These are phyloP conservation scores for Sylvietta virens DNA, from an alignment of 2,113 vertebrate genomes.

Conservation along the genomic window DNA sequence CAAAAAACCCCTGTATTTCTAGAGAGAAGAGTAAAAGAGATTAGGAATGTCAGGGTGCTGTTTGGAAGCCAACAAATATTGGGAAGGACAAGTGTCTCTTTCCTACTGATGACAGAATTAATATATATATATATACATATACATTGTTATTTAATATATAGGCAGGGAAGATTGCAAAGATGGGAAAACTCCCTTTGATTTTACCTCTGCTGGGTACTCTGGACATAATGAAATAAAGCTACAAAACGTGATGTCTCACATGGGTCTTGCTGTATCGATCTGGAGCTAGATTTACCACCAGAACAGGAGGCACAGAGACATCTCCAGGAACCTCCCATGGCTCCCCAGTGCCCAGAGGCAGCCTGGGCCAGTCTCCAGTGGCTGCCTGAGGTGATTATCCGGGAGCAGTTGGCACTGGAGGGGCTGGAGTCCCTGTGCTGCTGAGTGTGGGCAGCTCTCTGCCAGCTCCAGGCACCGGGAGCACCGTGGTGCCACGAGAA, in stretches of 20 bases:
- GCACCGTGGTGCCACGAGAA: accelerated
- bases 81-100: neutral
- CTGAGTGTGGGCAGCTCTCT: accelerated
- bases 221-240: neutral
- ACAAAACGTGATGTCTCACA: neutral
- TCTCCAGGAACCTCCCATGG: neutral
- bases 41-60: accelerated
- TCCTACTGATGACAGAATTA: neutral
- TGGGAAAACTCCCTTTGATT: neutral
- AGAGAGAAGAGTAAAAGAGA: neutral
- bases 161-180: neutral
- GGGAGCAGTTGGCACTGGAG: neutral
- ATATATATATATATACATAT: neutral
- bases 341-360: neutral
- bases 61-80: neutral
- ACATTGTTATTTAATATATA: neutral
- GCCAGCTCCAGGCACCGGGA: neutral
- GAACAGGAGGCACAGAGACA: neutral
- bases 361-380: neutral
- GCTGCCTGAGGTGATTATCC: neutral
- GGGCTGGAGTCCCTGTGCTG: neutral
- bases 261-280: neutral
- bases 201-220: neutral
- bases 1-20: neutral
- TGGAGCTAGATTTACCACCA: neutral